phyloP scores from a whole-genome alignment of 2,888 invertebrate genomes.

The Nephrotoma appendiculata region DNA sequence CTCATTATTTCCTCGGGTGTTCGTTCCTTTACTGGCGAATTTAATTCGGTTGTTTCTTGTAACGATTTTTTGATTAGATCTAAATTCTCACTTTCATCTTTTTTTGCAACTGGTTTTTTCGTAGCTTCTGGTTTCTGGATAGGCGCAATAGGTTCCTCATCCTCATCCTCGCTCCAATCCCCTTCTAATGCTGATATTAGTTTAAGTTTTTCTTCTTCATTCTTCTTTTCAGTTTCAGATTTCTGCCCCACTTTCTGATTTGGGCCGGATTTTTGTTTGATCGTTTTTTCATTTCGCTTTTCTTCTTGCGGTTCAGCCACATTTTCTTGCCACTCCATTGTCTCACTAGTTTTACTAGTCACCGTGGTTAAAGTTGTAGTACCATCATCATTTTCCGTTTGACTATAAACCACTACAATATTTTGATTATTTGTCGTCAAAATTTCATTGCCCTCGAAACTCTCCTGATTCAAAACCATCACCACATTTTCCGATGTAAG shows the following conservation, averaged over 20 bases:
- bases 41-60: not conserved
- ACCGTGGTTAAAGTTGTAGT: not conserved
- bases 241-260: constrained; percentile 12
- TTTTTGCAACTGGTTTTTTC: not conserved
- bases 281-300: constrained; percentile 8
- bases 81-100: not conserved
- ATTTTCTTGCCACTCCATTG: not conserved
- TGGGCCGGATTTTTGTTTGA: not conserved
- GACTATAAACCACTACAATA: constrained; percentile 10
- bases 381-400: constrained; percentile 16
- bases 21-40: not conserved
- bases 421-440: constrained; percentile 7
- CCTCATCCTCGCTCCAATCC: constrained; percentile 32
- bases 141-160: constrained; percentile 17
- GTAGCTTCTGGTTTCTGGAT: not conserved
- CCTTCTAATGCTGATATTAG: constrained; percentile 13
- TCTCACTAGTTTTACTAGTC: constrained; percentile 8
- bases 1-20: not conserved
- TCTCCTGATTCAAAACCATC: constrained; percentile 28
- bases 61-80: not conserved
- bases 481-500: constrained; percentile 20
- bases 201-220: constrained; percentile 29
- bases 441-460: constrained; percentile 8
- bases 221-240: constrained; percentile 20
- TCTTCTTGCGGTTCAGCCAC: constrained; percentile 10